Conservation (phyloP, 2,113 vertebrate genomes). For the Tilapia sparmanii region DNA sequence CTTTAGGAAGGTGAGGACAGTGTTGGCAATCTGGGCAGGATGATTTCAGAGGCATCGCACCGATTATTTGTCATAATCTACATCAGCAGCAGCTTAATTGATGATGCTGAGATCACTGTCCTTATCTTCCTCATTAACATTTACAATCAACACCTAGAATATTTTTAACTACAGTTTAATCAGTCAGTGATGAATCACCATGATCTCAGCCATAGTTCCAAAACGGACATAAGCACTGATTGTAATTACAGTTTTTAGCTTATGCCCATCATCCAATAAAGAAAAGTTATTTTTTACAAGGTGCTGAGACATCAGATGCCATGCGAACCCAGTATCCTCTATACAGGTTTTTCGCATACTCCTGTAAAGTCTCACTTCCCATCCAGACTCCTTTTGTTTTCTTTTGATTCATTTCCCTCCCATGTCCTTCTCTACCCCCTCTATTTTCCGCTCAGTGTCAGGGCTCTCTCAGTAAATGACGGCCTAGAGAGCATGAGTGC, state of each 20-base stretch:
- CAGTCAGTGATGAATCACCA: not conserved
- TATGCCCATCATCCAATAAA: not conserved
- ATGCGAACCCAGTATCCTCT: not conserved
- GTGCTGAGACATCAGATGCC: not conserved
- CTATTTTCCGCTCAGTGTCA: not conserved
- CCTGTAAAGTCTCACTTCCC: not conserved
- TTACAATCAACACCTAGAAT: not conserved
- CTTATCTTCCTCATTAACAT: not conserved
- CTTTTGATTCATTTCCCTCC: not conserved
- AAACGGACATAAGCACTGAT: not conserved
- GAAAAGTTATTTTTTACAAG: not conserved
- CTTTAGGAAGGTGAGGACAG: not conserved
- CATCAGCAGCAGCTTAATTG: not conserved
- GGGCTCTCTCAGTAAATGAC: slow-evolving; percentile 32
- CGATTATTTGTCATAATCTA: not conserved
- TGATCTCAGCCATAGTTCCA: not conserved
- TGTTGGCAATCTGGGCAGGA: not conserved
- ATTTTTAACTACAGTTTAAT: not conserved
- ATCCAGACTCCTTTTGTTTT: not conserved
- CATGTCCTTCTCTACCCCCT: not conserved
- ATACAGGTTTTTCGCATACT: not conserved
- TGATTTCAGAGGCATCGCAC: not conserved
- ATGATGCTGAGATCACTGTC: not conserved
- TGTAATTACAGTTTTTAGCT: not conserved
- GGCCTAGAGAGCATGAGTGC: slow-evolving; percentile 9